Percentiles rank a stretch among this genome's conserved stretches.
Evolutionary conservation across 64 coral and sea anemone genomes (phyloP).

Genomic region (Actinia equina): DNA sequence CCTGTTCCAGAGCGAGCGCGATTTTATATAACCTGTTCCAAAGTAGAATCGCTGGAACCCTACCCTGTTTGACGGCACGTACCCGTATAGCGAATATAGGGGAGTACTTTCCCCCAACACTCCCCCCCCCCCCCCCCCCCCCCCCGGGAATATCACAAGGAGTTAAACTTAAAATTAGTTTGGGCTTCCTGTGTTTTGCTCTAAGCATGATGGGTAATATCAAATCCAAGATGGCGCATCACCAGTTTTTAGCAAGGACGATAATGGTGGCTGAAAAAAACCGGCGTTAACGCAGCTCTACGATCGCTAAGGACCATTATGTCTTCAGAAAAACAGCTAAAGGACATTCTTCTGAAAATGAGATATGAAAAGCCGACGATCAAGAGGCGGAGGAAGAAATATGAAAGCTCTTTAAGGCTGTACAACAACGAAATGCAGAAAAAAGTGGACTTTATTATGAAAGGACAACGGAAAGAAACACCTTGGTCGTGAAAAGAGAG

Average conservation of each 20-base stretch:
- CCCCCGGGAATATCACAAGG: no score
- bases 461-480: constrained; percentile 83
- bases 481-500: constrained; percentile 67
- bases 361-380: constrained; percentile 95
- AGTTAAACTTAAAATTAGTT: not conserved
- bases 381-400: constrained; percentile 88
- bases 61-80: no score
- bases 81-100: no score
- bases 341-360: constrained; percentile 79
- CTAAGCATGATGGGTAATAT: constrained; percentile 30
- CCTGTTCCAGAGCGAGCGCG: no score
- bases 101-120: not conserved
- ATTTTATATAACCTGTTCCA: no score
- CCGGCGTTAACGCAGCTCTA: constrained; percentile 46
- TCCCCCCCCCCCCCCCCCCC: no score
- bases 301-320: constrained; percentile 65
- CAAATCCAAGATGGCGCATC: constrained; percentile 90
- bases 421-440: constrained; percentile 91
- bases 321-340: constrained; percentile 72
- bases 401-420: constrained; percentile 79
- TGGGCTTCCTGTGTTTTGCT: not conserved
- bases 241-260: constrained; percentile 80
- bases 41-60: no score
- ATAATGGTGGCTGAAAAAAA: constrained; percentile 76
- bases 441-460: constrained; percentile 91